Base-by-base conservation (phyloP, 1,140 invertebrate species). In the Bombus superbus region DNA sequence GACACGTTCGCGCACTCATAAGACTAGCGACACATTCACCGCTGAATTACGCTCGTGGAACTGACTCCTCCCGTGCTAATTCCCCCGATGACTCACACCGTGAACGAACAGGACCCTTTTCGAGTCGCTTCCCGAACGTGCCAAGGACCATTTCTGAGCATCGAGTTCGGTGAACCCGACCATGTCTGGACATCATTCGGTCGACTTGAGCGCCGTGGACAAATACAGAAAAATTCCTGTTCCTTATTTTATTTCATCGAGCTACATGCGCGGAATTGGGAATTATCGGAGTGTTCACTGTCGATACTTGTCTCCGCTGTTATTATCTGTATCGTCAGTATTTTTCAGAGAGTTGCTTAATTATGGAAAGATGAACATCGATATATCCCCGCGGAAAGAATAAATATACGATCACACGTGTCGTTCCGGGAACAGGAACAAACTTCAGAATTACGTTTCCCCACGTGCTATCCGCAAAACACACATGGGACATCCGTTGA, bases 101-200 rank as follows among this genome's bases (percentile, higher is more conserved):
- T n/a, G 57, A 40, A 15, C 28, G n/a, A 25, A 32, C 57, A 53
- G 79, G 38, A 85, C 53, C 84, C 68, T 62, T 84, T 64, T 76
- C 80, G 83, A 57, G 59, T 47, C 53, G 68, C 28, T 59, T 68
- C 69, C 53, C 47, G 73, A 42, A 32, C 78, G 35, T 5, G 40
- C 44, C 59, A 38, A 81, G 84, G 79, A 69, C 84, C 84, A 81
- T 81, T 85, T 74, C 35, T 35, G 79, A 81, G 22, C 44, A 53
- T n/a, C 44, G 59, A 42, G 84, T 81, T 85, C 72, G 40, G 6
- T 80, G 71, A 85, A 85, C 84, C 18, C 62, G 78, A 32, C 22
- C 25, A 40, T 22, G n/a, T 25, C 32, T 44, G 25, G 42, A 32
- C 72, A 44, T 4, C 35, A 15, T 44, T 11, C 72, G 44, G 1